A percentile compares a stretch with the other conserved stretches of the same genome.
phyloP scores from a whole-genome alignment of 2,797 vertebrate genomes.

The Orientallactaga sibirica region DNA sequence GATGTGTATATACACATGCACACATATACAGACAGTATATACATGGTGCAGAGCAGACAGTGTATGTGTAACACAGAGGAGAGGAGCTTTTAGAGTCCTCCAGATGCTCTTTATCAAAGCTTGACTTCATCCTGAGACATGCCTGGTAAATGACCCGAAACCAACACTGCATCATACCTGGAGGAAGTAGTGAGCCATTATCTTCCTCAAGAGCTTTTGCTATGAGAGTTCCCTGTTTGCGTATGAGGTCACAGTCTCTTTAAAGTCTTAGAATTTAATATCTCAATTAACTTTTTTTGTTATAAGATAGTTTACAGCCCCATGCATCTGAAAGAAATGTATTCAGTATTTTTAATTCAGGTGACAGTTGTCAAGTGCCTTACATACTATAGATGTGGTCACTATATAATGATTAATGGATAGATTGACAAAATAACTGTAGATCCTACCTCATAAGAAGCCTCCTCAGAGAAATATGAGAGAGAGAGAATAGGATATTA shows the following conservation, averaged over 20 bases:
- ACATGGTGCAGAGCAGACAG: neutral
- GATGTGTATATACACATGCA: neutral
- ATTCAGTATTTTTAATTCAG: neutral
- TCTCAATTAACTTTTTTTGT: conserved; percentile 41
- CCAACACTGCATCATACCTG: too few species aligned
- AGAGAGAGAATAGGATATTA: neutral
- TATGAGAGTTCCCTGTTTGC: neutral
- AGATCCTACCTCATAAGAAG: neutral
- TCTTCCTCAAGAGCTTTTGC: conserved; percentile 10
- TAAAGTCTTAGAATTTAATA: conserved; percentile 20
- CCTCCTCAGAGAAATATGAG: neutral
- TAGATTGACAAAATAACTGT: neutral
- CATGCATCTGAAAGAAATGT: neutral
- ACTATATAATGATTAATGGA: neutral
- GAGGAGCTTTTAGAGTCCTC: neutral
- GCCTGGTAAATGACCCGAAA: neutral
- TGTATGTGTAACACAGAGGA: neutral
- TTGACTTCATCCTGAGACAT: neutral
- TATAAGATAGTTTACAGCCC: conserved; percentile 15
- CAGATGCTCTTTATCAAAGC: neutral
- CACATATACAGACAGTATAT: neutral
- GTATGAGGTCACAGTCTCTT: neutral
- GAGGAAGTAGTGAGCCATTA: neutral
- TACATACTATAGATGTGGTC: too few species aligned
- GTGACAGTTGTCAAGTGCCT: neutral